Conservation (phyloP, 2,888 invertebrate genomes). For the Bruchidius siliquastri region DNA sequence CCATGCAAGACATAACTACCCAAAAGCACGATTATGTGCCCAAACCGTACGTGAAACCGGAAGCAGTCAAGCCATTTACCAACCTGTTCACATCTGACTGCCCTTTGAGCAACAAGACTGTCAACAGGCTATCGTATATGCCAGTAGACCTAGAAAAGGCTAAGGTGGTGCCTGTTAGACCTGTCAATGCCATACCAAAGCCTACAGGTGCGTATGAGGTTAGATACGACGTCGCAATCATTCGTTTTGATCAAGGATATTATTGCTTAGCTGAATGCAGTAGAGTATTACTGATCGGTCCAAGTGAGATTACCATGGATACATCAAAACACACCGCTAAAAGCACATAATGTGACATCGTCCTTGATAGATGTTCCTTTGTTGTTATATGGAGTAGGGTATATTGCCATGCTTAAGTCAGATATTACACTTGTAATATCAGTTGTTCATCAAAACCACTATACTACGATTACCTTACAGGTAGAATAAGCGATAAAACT, state of each 20-base stretch:
- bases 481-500: constrained; percentile 41
- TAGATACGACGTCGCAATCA: neutral
- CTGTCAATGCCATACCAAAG: constrained; percentile 33
- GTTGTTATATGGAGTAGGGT: too few relatives aligned
- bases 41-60: constrained; percentile 53
- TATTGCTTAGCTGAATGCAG: too few relatives aligned
- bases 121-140: constrained; percentile 54
- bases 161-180: constrained; percentile 34
- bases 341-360: too few relatives aligned
- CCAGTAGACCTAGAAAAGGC: constrained; percentile 45
- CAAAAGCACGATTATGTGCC: constrained; percentile 69
- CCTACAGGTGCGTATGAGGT: constrained; percentile 16
- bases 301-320: too few relatives aligned
- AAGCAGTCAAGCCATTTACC: constrained; percentile 41
- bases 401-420: too few relatives aligned
- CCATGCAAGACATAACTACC: constrained; percentile 70
- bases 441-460: too few relatives aligned
- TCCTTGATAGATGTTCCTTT: too few relatives aligned
- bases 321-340: too few relatives aligned
- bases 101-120: constrained; percentile 51
- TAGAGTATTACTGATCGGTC: too few relatives aligned
- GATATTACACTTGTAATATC: too few relatives aligned
- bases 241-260: too few relatives aligned
- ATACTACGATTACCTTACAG: too few relatives aligned
- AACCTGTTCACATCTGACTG: constrained; percentile 43